A percentile compares a stretch with the other conserved stretches of the same genome.
phyloP scores from a whole-genome alignment of 2,113 vertebrate genomes.

The Kryptolebias marmoratus region DNA sequence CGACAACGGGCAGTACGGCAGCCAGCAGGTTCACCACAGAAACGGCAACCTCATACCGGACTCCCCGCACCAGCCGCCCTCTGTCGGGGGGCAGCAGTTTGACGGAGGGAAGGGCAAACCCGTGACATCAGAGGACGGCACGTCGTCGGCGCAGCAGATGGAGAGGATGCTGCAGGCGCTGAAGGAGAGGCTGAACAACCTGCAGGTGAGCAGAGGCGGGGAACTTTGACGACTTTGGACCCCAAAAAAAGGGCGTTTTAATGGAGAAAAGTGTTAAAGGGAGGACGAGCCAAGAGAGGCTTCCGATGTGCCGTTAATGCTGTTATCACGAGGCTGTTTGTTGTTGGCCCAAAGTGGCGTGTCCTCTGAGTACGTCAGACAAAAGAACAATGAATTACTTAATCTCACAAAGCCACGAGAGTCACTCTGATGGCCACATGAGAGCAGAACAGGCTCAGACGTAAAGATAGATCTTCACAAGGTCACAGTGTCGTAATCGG shows the following conservation, averaged over 20 bases:
- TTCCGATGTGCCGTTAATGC: conserved; percentile 4
- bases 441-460: conserved; percentile 15
- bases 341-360: conserved; percentile 14
- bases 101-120: conserved; percentile 75
- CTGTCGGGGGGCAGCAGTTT: conserved; percentile 43
- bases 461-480: neutral
- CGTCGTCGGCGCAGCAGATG: conserved; percentile 79
- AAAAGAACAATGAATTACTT: conserved; percentile 51
- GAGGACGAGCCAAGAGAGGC: neutral
- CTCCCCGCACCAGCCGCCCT: conserved; percentile 50
- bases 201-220: conserved; percentile 78
- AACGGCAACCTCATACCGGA: conserved; percentile 65
- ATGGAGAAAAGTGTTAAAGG: neutral
- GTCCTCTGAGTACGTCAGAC: conserved; percentile 35
- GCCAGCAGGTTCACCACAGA: conserved; percentile 60
- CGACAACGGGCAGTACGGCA: conserved; percentile 56
- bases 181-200: conserved; percentile 82
- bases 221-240: conserved; percentile 18
- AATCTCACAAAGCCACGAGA: conserved; percentile 44
- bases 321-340: conserved; percentile 26
- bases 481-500: neutral
- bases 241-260: neutral
- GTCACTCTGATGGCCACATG: conserved; percentile 13
- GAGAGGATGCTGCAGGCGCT: conserved; percentile 83
- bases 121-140: conserved; percentile 61